These are phyloP conservation scores for Pterois miles DNA, from an alignment of 2,797 vertebrate genomes.

Conservation along the genomic window DNA sequence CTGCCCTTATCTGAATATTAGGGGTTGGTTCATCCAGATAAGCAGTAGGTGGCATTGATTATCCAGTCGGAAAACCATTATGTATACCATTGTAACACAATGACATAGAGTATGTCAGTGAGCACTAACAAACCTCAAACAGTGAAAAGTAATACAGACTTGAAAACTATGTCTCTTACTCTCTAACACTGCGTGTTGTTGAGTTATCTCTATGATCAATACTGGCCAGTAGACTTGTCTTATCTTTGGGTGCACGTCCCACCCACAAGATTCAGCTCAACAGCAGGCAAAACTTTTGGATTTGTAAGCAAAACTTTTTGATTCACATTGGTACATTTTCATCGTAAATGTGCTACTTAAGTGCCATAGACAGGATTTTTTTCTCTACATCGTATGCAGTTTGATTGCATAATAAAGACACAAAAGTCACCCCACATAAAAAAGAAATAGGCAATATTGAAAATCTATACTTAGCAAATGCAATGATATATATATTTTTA, in stretches of 20 bases:
- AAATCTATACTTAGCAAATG: not conserved
- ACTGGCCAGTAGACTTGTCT: no score
- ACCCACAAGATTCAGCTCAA: not conserved
- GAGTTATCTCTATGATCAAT: not conserved
- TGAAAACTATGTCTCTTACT: no score
- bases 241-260: not conserved
- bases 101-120: not conserved
- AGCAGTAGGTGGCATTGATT: not conserved
- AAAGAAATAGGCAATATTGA: not conserved
- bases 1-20: no score
- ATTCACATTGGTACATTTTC: not conserved
- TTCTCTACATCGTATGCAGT: not conserved
- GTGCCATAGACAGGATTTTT: not conserved
- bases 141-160: not conserved
- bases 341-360: not conserved
- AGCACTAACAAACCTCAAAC: not conserved
- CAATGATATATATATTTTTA: no score
- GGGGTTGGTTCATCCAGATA: no score
- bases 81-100: no score
- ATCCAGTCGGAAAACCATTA: not conserved
- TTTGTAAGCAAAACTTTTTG: not conserved
- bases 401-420: not conserved
- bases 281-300: not conserved
- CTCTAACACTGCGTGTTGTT: no score
- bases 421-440: not conserved